Base-by-base conservation (phyloP, 1,140 invertebrate species). In the Drosophila orosa region DNA sequence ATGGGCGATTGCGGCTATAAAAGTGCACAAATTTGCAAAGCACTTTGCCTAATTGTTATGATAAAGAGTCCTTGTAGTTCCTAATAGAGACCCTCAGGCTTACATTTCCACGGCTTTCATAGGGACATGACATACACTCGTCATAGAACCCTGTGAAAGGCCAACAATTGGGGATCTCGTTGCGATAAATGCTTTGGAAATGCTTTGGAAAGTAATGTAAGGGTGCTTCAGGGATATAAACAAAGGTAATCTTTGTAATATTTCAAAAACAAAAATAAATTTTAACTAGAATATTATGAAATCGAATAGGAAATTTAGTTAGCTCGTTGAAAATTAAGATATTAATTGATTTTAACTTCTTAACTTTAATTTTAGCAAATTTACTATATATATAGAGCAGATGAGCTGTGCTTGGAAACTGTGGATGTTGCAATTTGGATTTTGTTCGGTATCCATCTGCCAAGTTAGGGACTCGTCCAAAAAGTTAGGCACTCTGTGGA, bases 41-140 rank as follows among this genome's bases (percentile, higher is more conserved):
- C 76, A 84, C 80, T 76, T 84, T 72, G 57, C 61, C 72, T 76
- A 83, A 83, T 83, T 83, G 71, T 75, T 63, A 31, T 68, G 69
- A 62, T 83, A 69, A 77, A 63, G 76, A 63, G 72, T 47, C 50
- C 44, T 74, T 65, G 31, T 27, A 56, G 39, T 57, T 25, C 24
- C 24, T 17, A 73, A 56, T 8, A 5, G 17, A 29, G 55, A n/a
- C n/a, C n/a, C 33, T 29, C 24, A 13, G 6, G 22, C 31, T 59
- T 19, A 13, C 15, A 9, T 31, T 58, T 31, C n/a, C 19, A 58
- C 9, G 17, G 17, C 13, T n/a, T 27, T 13, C 6, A 10, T 25
- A 19, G n/a, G 31, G 13, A 31, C n/a, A 31, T 31, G 25, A 29
- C 12, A 42, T n/a, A n/a, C 9, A 9, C 4, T 31, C 25, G 35